Percentiles rank a stretch among this genome's conserved stretches.
phyloP scores from a whole-genome alignment of 2,113 vertebrate species.

The Scytalopus superciliaris region DNA sequence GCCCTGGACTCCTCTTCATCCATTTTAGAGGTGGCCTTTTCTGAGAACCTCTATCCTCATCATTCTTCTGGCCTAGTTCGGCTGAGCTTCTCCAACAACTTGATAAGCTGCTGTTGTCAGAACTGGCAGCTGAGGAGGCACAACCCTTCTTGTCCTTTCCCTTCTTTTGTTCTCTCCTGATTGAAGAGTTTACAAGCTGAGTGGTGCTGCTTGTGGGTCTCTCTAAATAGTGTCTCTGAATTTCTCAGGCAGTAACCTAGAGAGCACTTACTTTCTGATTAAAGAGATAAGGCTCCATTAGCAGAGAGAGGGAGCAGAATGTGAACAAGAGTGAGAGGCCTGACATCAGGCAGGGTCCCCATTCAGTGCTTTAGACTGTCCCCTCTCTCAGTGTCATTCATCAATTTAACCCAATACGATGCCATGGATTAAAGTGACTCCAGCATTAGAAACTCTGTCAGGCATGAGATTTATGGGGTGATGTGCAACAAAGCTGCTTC shows the following conservation, averaged over 20 bases:
- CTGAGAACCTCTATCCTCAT: not conserved
- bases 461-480: conserved; percentile 41
- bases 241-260: not conserved
- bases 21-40: not conserved
- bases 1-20: not conserved
- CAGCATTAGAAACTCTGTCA: conserved; percentile 42
- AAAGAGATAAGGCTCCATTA: not conserved
- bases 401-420: conserved; percentile 52
- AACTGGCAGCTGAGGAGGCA: not conserved
- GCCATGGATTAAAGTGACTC: conserved; percentile 33
- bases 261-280: conserved; percentile 17
- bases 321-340: not conserved
- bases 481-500: not conserved
- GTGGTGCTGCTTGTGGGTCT: not conserved
- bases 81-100: not conserved
- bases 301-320: conserved; percentile 6
- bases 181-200: not conserved
- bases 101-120: not conserved
- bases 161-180: not conserved
- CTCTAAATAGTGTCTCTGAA: not conserved
- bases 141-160: not conserved
- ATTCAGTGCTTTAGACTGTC: not conserved
- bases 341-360: not conserved
- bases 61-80: not conserved
- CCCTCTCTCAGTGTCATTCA: conserved; percentile 1